Percentiles rank a stretch among this genome's conserved stretches.
Evolutionary conservation across 1,140 invertebrate species (phyloP).

Genomic region (Metaphire vulgaris): DNA sequence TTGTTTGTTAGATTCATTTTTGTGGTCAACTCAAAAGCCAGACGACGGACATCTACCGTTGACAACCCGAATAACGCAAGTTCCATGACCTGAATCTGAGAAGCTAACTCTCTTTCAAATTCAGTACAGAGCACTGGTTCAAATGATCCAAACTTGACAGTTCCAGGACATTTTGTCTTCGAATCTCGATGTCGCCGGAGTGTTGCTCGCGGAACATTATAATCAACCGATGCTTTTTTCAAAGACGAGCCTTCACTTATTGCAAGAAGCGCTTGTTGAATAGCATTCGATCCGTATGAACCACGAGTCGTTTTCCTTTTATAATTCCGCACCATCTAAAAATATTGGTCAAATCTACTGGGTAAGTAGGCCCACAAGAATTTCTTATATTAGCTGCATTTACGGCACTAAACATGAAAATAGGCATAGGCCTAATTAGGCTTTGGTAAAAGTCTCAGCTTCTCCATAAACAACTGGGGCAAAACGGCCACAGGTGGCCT

Average conservation of each 20-base stretch:
- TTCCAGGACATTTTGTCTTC: background rate
- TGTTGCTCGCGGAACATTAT: background rate
- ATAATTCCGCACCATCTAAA: background rate
- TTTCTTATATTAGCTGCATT: too few relatives aligned
- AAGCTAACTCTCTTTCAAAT: constrained; percentile 4
- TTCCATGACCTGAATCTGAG: background rate
- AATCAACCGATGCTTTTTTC: background rate
- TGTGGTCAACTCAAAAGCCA: background rate
- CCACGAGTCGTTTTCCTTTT: background rate
- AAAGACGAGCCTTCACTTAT: background rate
- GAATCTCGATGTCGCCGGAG: background rate
- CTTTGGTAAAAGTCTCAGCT: too few relatives aligned
- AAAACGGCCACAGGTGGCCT: too few relatives aligned
- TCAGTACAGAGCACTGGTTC: background rate
- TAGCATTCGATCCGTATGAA: background rate
- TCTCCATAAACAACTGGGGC: too few relatives aligned
- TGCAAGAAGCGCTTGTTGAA: background rate
- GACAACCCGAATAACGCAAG: background rate
- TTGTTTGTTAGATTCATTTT: background rate
- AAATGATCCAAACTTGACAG: background rate
- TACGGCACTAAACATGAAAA: too few relatives aligned
- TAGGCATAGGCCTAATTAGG: too few relatives aligned
- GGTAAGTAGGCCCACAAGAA: too few relatives aligned
- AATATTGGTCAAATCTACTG: too few relatives aligned
- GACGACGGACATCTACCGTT: background rate